phyloP scores from a whole-genome alignment of 2,797 vertebrate species.

The Margarornis squamiger region DNA sequence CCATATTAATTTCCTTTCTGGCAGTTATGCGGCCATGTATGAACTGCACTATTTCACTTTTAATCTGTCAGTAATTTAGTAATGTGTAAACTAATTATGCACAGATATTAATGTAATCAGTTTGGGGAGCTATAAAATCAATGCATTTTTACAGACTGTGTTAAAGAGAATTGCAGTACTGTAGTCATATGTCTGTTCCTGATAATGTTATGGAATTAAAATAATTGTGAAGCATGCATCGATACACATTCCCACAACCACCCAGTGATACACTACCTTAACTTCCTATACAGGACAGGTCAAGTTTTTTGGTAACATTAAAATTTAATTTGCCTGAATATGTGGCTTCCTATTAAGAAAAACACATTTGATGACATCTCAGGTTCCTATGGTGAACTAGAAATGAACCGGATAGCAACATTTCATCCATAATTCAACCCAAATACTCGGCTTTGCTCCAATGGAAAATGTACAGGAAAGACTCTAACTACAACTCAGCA shows the following conservation, averaged over 20 bases:
- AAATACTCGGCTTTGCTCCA: constrained; percentile 7
- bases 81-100: constrained; percentile 99
- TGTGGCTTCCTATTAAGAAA: background rate
- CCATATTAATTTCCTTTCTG: constrained; percentile 99
- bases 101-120: constrained; percentile 98
- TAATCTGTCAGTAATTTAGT: constrained; percentile 99
- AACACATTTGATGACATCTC: background rate
- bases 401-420: background rate
- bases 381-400: background rate
- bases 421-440: background rate
- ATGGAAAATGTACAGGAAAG: background rate
- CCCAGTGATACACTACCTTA: background rate
- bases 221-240: constrained; percentile 80
- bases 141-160: constrained; percentile 89
- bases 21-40: constrained; percentile 95
- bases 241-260: constrained; percentile 68
- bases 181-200: constrained; percentile 87
- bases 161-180: constrained; percentile 89
- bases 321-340: background rate
- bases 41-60: constrained; percentile 98
- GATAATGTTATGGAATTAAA: constrained; percentile 89
- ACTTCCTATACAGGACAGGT: background rate
- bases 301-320: background rate
- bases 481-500: background rate
- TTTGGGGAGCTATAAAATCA: constrained; percentile 94